Conservation (phyloP, 2,888 invertebrate species). For the Salticus scenicus region DNA sequence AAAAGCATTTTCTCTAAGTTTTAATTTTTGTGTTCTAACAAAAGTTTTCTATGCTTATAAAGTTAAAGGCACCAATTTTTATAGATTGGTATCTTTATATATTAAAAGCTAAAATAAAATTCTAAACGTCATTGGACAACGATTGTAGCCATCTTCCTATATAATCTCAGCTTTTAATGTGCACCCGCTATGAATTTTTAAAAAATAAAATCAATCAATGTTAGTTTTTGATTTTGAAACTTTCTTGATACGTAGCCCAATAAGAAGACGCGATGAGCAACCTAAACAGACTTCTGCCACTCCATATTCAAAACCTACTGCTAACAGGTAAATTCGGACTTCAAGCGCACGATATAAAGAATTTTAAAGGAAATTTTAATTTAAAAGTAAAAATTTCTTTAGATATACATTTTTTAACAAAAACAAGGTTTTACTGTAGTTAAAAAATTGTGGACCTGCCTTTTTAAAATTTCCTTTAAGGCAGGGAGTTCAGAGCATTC, state of each 20-base stretch:
- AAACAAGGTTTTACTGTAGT: conserved; percentile 69
- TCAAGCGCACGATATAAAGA: conserved; percentile 64
- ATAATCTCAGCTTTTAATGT: neutral
- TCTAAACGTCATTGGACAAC: no score
- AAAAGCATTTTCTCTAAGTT: no score
- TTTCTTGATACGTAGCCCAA: conserved; percentile 67
- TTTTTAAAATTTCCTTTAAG: conserved; percentile 15
- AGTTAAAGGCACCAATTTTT: no score
- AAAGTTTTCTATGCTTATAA: no score
- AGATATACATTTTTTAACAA: neutral
- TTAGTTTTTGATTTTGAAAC: conserved; percentile 50
- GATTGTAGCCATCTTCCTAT: neutral
- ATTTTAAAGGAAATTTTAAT: conserved; percentile 16
- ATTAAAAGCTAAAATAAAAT: no score
- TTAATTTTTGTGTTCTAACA: no score
- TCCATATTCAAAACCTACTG: conserved; percentile 36
- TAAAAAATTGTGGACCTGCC: conserved; percentile 23
- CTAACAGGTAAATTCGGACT: conserved; percentile 65
- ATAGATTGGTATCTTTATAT: no score
- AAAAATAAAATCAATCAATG: conserved; percentile 10
- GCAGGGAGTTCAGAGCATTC: conserved; percentile 25
- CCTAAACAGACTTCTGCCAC: conserved; percentile 59
- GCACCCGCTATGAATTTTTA: conserved; percentile 23
- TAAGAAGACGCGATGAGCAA: conserved; percentile 68
- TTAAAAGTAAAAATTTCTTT: conserved; percentile 13